phyloP scores from a whole-genome alignment of 2,113 vertebrate species.

The Malurus elegans region DNA sequence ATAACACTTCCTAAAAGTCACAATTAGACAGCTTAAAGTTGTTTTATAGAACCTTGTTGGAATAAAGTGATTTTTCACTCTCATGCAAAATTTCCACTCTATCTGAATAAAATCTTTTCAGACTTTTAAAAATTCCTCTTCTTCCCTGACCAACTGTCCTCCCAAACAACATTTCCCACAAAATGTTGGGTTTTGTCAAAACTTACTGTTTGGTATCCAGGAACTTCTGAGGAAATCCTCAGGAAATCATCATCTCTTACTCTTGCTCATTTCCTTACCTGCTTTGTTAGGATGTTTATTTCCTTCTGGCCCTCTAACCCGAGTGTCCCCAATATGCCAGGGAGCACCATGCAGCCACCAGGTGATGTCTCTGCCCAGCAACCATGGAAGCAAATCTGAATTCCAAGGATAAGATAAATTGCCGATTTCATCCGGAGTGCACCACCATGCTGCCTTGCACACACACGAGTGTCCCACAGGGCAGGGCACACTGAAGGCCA shows the following conservation, averaged over 20 bases:
- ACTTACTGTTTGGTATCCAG: neutral
- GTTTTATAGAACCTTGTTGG: neutral
- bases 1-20: neutral
- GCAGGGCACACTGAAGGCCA: accelerated
- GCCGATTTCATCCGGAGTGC: neutral
- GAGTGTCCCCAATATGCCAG: accelerated
- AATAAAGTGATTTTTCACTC: neutral
- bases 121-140: too few relatives aligned
- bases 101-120: neutral
- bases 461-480: accelerated
- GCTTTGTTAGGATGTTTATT: neutral
- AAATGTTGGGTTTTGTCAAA: neutral
- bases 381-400: neutral
- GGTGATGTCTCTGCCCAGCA: neutral
- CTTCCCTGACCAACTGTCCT: neutral
- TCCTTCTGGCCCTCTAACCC: neutral
- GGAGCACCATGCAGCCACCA: neutral
- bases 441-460: accelerated
- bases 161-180: neutral
- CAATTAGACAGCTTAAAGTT: neutral
- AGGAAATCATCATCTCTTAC: neutral
- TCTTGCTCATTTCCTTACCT: neutral
- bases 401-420: accelerated
- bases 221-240: neutral
- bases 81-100: neutral